Evolutionary conservation across 2,113 vertebrate species (phyloP).

Genomic region (Lepisosteus oculatus): DNA sequence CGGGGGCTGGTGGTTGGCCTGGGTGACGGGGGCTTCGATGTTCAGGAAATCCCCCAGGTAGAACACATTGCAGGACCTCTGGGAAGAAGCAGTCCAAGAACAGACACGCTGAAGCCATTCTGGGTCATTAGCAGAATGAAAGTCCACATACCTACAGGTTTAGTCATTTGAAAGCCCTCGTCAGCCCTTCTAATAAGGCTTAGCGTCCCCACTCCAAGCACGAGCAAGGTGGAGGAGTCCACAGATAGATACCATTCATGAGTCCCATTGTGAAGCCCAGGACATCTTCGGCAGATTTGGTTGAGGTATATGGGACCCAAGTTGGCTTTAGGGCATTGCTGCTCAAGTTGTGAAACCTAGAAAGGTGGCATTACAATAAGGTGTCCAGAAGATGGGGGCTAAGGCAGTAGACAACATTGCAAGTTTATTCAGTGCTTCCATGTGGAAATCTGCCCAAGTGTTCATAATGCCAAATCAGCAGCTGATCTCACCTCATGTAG

Average conservation of each 20-base stretch:
- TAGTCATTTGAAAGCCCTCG: too few relatives aligned
- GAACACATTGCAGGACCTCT: slow-evolving; percentile 46
- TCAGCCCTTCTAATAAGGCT: too few relatives aligned
- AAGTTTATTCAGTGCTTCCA: too few relatives aligned
- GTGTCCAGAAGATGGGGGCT: too few relatives aligned
- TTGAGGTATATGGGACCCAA: slow-evolving; percentile 12
- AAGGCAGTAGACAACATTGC: too few relatives aligned
- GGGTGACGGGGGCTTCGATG: slow-evolving; percentile 48
- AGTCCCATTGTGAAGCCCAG: slow-evolving; percentile 13
- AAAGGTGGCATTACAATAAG: not conserved
- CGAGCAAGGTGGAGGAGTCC: too few relatives aligned
- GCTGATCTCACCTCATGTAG: not conserved
- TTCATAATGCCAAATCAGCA: too few relatives aligned
- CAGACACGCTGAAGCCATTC: too few relatives aligned
- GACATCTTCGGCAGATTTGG: not conserved
- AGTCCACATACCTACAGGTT: too few relatives aligned
- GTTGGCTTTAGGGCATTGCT: slow-evolving; percentile 13
- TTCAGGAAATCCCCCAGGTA: slow-evolving; percentile 50
- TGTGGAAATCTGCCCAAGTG: too few relatives aligned
- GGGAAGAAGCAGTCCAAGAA: not conserved
- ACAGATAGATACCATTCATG: slow-evolving; percentile 12
- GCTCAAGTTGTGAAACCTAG: not conserved
- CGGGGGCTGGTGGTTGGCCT: slow-evolving; percentile 49
- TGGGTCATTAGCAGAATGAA: too few relatives aligned
- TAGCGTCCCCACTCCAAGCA: too few relatives aligned